Evolutionary conservation across 2,888 invertebrate genomes (phyloP).

Genomic region (Miltochrista miniata): DNA sequence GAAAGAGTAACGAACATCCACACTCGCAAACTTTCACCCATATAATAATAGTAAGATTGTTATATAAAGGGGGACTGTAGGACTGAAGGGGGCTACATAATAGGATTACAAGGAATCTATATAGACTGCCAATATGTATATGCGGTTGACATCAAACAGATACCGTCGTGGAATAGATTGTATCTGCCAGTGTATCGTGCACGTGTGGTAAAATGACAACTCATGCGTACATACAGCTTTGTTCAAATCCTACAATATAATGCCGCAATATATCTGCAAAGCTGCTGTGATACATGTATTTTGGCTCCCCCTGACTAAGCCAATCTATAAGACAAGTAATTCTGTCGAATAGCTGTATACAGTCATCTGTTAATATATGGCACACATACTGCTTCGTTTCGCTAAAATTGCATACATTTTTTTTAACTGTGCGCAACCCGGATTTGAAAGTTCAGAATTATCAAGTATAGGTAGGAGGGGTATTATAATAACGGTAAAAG

Average conservation of each 20-base stretch:
- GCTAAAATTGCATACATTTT: too few relatives aligned
- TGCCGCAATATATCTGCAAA: background rate
- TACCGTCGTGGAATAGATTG: background rate
- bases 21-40: too few relatives aligned
- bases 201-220: background rate
- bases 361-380: too few relatives aligned
- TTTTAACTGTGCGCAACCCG: too few relatives aligned
- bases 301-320: background rate
- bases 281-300: background rate
- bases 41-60: too few relatives aligned
- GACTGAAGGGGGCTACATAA: too few relatives aligned
- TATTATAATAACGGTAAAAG: too few relatives aligned
- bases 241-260: background rate
- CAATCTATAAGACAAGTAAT: background rate
- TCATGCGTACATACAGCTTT: constrained; percentile 3
- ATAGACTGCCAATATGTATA: background rate
- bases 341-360: too few relatives aligned
- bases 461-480: too few relatives aligned
- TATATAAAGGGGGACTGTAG: background rate
- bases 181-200: constrained; percentile 1
- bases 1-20: too few relatives aligned
- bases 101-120: background rate
- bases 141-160: background rate
- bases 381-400: too few relatives aligned
- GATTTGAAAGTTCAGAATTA: too few relatives aligned